These are phyloP conservation scores for Auanema sp. DNA, from an alignment of 2,888 invertebrate genomes.

Conservation along the genomic window DNA sequence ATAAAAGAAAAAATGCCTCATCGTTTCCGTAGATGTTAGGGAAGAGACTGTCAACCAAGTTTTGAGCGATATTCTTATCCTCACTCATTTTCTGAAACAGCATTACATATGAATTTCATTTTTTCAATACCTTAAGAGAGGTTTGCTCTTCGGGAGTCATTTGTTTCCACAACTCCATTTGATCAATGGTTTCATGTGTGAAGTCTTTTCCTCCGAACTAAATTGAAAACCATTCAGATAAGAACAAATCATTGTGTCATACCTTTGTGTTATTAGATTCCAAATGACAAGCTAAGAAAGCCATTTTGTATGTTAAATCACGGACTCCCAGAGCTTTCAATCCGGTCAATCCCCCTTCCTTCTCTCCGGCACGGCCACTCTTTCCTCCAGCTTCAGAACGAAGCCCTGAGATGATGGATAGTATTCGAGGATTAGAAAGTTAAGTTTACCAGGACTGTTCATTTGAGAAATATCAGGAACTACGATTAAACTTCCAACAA, in stretches of 20 bases:
- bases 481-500: slow-evolving; percentile 92
- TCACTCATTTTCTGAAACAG: slow-evolving; percentile 71
- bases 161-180: slow-evolving; percentile 65
- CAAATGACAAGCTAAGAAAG: slow-evolving; percentile 90
- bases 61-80: slow-evolving; percentile 83
- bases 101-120: not conserved
- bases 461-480: slow-evolving; percentile 92
- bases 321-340: slow-evolving; percentile 83
- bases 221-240: slow-evolving; percentile 1
- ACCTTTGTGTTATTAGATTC: slow-evolving; percentile 32
- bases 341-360: slow-evolving; percentile 83
- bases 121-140: slow-evolving; percentile 68
- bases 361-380: slow-evolving; percentile 69
- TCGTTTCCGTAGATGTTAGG: slow-evolving; percentile 83
- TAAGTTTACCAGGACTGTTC: slow-evolving; percentile 76
- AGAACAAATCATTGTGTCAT: not conserved
- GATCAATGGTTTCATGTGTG: slow-evolving; percentile 83
- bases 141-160: slow-evolving; percentile 78
- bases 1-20: slow-evolving; percentile 26
- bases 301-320: slow-evolving; percentile 83
- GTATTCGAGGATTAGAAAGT: no score
- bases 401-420: no score
- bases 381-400: slow-evolving; percentile 81
- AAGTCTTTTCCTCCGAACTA: slow-evolving; percentile 79
- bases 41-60: slow-evolving; percentile 86